These are phyloP conservation scores for Smittia sp. DNA, from an alignment of 2,888 invertebrate species.

Conservation along the genomic window DNA sequence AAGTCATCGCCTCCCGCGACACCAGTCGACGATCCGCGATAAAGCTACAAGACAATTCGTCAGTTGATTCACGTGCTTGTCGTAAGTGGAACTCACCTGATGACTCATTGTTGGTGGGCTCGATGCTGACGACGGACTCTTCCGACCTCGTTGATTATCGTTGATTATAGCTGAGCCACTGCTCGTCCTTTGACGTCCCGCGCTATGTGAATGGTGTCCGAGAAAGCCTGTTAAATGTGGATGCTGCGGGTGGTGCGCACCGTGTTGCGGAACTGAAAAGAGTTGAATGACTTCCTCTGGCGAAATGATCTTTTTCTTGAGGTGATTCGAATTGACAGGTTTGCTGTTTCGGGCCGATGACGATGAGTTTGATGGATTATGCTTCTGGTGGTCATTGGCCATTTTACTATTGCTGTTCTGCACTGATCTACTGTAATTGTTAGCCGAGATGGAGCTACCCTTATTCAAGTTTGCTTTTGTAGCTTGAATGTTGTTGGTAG, in stretches of 20 bases:
- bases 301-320: constrained; percentile 71
- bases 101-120: constrained; percentile 69
- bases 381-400: constrained; percentile 34
- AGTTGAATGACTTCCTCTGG: constrained; percentile 69
- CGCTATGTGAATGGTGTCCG: constrained; percentile 45
- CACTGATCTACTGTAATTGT: constrained; percentile 29
- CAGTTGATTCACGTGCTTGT: not conserved
- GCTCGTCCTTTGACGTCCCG: constrained; percentile 45
- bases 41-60: constrained; percentile 24
- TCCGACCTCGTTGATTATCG: constrained; percentile 27
- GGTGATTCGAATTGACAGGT: constrained; percentile 49
- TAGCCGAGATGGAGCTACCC: constrained; percentile 9
- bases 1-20: not conserved
- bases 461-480: constrained; percentile 14
- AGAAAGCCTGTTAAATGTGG: constrained; percentile 38
- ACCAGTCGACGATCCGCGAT: constrained; percentile 14
- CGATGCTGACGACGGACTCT: constrained; percentile 59
- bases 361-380: constrained; percentile 26
- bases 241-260: constrained; percentile 43
- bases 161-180: constrained; percentile 34
- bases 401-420: constrained; percentile 39
- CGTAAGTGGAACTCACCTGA: constrained; percentile 54
- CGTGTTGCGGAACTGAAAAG: constrained; percentile 49
- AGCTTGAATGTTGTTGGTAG: constrained; percentile 36
- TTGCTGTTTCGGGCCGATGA: constrained; percentile 21